Conservation (phyloP, 2,888 invertebrate genomes). For the Crossocerus cetratus region DNA sequence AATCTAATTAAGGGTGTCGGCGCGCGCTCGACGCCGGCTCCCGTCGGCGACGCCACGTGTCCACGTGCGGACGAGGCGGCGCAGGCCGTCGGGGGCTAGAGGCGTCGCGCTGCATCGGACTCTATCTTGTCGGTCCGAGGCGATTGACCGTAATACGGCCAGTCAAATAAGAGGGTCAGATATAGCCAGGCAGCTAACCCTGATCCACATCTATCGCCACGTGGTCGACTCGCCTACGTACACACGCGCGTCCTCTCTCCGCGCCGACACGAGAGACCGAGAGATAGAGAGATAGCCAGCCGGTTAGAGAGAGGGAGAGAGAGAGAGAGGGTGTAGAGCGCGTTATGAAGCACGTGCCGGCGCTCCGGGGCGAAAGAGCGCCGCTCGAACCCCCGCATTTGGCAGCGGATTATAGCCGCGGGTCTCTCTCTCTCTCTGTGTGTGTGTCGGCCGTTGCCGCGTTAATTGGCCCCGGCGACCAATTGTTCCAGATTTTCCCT, state of each 20-base stretch:
- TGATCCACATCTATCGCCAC: constrained; percentile 76
- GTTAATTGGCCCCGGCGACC: background rate
- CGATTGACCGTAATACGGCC: constrained; percentile 73
- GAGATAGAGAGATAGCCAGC: constrained; percentile 23
- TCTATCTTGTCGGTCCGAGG: constrained; percentile 63
- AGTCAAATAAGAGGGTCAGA: constrained; percentile 76
- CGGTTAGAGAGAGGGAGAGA: background rate
- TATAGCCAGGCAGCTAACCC: constrained; percentile 74
- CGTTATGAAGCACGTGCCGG: too few relatives aligned
- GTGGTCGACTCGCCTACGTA: constrained; percentile 61
- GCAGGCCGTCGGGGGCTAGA: constrained; percentile 36
- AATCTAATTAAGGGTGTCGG: constrained; percentile 61
- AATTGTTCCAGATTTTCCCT: background rate
- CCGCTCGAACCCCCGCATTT: background rate
- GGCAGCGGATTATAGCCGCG: background rate
- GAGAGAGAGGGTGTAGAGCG: background rate
- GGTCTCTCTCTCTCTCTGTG: too few relatives aligned
- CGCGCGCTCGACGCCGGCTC: constrained; percentile 59
- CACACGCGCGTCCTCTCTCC: background rate
- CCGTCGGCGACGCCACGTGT: too few relatives aligned
- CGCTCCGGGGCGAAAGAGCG: background rate
- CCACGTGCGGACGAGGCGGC: constrained; percentile 63
- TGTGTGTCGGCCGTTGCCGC: background rate
- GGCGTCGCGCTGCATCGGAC: constrained; percentile 22
- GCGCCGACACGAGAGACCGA: background rate